These are phyloP conservation scores for Papilio demoleus DNA, from an alignment of 2,888 invertebrate species.

Conservation along the genomic window DNA sequence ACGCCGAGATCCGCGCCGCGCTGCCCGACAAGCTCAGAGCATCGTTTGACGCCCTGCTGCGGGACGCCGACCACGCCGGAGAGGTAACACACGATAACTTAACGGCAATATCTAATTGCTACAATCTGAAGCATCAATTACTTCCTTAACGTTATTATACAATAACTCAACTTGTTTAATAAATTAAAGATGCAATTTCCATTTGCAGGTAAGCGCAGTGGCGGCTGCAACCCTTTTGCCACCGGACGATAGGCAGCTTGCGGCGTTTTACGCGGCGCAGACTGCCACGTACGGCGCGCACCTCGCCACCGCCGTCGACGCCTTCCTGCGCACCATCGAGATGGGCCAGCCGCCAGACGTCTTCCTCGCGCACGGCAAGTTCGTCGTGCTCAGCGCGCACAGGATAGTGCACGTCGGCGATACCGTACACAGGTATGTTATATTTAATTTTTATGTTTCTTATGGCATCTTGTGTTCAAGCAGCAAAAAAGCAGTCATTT, in stretches of 20 bases:
- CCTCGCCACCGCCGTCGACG: conserved; percentile 94
- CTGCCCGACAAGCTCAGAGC: conserved; percentile 89
- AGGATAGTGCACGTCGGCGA: conserved; percentile 97
- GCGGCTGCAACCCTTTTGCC: conserved; percentile 84
- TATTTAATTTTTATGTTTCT: neutral
- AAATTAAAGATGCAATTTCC: neutral
- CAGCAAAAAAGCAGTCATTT: neutral
- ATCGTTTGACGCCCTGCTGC: conserved; percentile 89
- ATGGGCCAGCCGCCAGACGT: conserved; percentile 97
- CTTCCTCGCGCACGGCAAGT: conserved; percentile 96
- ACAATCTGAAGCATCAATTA: neutral
- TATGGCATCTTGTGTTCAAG: no score
- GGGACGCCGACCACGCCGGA: conserved; percentile 87
- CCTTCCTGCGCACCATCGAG: conserved; percentile 95
- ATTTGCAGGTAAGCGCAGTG: conserved; percentile 74
- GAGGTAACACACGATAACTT: conserved; percentile 63
- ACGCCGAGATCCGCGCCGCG: conserved; percentile 88
- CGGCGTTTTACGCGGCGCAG: conserved; percentile 94
- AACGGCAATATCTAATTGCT: neutral
- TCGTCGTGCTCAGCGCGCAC: conserved; percentile 96
- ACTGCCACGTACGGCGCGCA: conserved; percentile 92
- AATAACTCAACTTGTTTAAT: neutral
- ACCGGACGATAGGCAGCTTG: conserved; percentile 91
- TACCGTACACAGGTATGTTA: conserved; percentile 87
- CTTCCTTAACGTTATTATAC: neutral